These are phyloP conservation scores for Calephelis nemesis DNA, from an alignment of 1,140 invertebrate genomes.

Conservation along the genomic window DNA sequence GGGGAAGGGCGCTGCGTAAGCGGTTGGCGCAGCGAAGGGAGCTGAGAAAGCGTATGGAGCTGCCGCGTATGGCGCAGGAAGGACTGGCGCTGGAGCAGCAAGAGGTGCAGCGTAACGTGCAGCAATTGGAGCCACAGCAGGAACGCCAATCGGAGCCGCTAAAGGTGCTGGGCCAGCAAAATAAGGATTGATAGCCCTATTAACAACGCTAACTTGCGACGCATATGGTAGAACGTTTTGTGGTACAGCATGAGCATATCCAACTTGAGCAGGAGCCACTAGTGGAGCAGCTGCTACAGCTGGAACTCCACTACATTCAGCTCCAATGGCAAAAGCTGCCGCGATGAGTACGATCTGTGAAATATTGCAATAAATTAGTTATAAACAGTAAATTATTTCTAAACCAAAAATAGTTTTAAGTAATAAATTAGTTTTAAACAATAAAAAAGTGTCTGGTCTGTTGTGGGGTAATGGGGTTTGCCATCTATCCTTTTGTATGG, in stretches of 20 bases:
- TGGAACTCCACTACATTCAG: slow-evolving; percentile 65
- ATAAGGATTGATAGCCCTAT: slow-evolving; percentile 59
- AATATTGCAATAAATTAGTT: neutral
- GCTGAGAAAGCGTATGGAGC: slow-evolving; percentile 38
- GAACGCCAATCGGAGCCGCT: slow-evolving; percentile 44
- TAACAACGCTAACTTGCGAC: slow-evolving; percentile 76
- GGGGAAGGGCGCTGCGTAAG: slow-evolving; percentile 40
- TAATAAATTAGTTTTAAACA: neutral
- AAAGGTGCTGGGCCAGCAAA: slow-evolving; percentile 54
- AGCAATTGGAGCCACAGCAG: slow-evolving; percentile 37
- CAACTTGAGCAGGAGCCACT: slow-evolving; percentile 57
- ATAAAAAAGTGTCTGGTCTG: neutral
- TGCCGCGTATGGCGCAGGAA: slow-evolving; percentile 30
- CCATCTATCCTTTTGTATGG: too few species aligned
- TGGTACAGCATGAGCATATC: slow-evolving; percentile 71
- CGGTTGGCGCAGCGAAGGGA: slow-evolving; percentile 30
- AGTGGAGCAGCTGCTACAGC: slow-evolving; percentile 47
- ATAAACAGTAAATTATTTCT: slow-evolving; percentile 25
- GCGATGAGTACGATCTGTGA: slow-evolving; percentile 66
- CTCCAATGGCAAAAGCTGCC: slow-evolving; percentile 56
- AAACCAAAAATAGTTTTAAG: neutral
- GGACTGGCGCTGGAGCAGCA: slow-evolving; percentile 34
- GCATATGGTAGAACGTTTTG: slow-evolving; percentile 80
- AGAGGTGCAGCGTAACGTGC: slow-evolving; percentile 44
- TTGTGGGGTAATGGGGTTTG: too few species aligned